Evolutionary conservation across 2,888 invertebrate species (phyloP), one percentile per base, ranked within the genome.

Genomic region (Caenorhabditis drosophilae): DNA sequence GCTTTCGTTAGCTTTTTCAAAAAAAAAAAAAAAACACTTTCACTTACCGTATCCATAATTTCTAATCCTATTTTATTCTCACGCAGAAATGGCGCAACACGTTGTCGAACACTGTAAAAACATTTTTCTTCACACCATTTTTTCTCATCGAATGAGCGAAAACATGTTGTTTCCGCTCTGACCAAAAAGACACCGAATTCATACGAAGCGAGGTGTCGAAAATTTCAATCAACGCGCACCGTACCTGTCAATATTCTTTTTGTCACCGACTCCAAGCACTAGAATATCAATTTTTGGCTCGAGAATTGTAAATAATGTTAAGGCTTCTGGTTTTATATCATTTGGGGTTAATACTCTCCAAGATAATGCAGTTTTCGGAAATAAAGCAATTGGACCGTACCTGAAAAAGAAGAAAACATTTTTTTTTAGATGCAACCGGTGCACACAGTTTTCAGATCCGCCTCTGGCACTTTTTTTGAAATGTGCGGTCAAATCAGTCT

Each of bases 241-340:
- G n/a, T n/a, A 61, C 83, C 26, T 80, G 67, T 77, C 82, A 60
- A 71, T 72, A 56, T 69, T 78, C 66, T 77, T 76, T 52, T 73
- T 83, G 47, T 84, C 81, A 4, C 84, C 84, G 34, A 76, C 80
- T 25, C 84, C 84, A 16, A 84, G 47, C 16, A 84, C 75, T 20
- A 82, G 56, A 51, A 82, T 70, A 48, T 82, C 94, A 54, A 92
- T 85, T 85, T 90, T 92, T 0, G 96, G 96, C 59, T 91, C 91
- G 22, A 96, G 82, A 23, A 90, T 78, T 48, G 88, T 88, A 83
- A 96, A 93, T 31, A 96, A 85, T 11, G 88, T 86, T 18, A 97
- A 85, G 0, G 92, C 89, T 12, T 90, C 89, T 75, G 89, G 89
- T 20, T 88, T 90, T 66, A 96, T 89, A 35, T 91, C 89, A 0